Percentiles rank a stretch among this genome's conserved stretches.
phyloP scores from a whole-genome alignment of 1,140 invertebrate genomes.

The Atta texana region DNA sequence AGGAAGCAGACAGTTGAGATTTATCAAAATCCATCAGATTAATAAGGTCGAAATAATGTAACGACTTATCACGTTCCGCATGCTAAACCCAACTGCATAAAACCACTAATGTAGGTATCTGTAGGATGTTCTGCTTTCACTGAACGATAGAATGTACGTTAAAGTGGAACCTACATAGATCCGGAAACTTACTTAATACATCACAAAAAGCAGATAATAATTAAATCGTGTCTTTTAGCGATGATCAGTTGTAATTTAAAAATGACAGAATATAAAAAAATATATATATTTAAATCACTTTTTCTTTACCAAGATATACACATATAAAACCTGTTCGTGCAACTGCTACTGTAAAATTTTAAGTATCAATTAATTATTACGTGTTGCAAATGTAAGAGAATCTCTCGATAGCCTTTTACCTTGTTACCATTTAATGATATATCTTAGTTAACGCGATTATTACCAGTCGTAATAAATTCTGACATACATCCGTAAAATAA shows the following conservation, averaged over 20 bases:
- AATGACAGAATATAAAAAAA: neutral
- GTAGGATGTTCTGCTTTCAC: slow-evolving; percentile 58
- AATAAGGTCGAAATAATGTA: slow-evolving; percentile 49
- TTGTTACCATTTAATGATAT: slow-evolving; percentile 24
- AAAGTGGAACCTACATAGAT: slow-evolving; percentile 21
- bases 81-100: slow-evolving; percentile 18
- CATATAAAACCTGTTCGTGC: neutral
- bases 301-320: neutral
- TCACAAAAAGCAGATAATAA: slow-evolving; percentile 1
- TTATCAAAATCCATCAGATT: slow-evolving; percentile 40
- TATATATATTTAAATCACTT: neutral
- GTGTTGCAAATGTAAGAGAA: neutral
- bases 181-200: slow-evolving; percentile 1
- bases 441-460: slow-evolving; percentile 15
- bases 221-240: neutral
- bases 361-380: slow-evolving; percentile 29
- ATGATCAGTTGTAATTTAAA: neutral
- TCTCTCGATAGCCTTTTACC: slow-evolving; percentile 6
- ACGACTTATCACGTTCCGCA: slow-evolving; percentile 42
- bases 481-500: slow-evolving; percentile 22
- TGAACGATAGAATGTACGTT: slow-evolving; percentile 32
- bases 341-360: slow-evolving; percentile 22
- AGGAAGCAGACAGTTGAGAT: slow-evolving; percentile 20
- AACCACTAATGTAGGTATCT: slow-evolving; percentile 27
- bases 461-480: slow-evolving; percentile 30